These are phyloP conservation scores for Chrysotoxum bicinctum DNA, from an alignment of 2,888 invertebrate species.

Conservation along the genomic window DNA sequence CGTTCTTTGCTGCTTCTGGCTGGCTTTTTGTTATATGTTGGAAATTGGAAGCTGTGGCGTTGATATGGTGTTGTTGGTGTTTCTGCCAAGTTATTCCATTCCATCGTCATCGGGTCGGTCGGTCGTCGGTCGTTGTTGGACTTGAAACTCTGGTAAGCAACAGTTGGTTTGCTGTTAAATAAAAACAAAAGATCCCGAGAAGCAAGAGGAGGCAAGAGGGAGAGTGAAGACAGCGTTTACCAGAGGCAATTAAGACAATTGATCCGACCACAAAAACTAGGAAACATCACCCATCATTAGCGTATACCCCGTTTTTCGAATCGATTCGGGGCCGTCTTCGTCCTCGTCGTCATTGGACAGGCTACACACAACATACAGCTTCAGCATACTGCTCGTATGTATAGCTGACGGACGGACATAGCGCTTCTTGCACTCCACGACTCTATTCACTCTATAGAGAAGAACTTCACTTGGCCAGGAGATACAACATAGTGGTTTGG, in stretches of 20 bases:
- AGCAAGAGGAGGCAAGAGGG: not conserved
- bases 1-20: not conserved
- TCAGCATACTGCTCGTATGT: not conserved
- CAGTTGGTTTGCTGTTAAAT: constrained; percentile 59
- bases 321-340: constrained; percentile 59
- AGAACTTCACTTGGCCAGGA: constrained; percentile 4
- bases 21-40: constrained; percentile 19
- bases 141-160: constrained; percentile 53
- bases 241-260: constrained; percentile 73
- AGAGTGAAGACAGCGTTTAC: constrained; percentile 67
- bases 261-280: constrained; percentile 73
- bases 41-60: constrained; percentile 11
- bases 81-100: constrained; percentile 6
- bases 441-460: constrained; percentile 25
- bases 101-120: not conserved
- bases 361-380: constrained; percentile 42
- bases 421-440: constrained; percentile 43
- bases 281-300: constrained; percentile 73
- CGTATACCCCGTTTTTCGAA: constrained; percentile 72
- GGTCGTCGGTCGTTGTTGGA: constrained; percentile 24
- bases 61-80: constrained; percentile 15
- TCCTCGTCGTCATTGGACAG: constrained; percentile 60
- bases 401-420: constrained; percentile 66
- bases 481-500: constrained; percentile 39
- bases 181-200: constrained; percentile 26